Conservation (phyloP, 1,140 invertebrate species). For the Papilio polytes region DNA sequence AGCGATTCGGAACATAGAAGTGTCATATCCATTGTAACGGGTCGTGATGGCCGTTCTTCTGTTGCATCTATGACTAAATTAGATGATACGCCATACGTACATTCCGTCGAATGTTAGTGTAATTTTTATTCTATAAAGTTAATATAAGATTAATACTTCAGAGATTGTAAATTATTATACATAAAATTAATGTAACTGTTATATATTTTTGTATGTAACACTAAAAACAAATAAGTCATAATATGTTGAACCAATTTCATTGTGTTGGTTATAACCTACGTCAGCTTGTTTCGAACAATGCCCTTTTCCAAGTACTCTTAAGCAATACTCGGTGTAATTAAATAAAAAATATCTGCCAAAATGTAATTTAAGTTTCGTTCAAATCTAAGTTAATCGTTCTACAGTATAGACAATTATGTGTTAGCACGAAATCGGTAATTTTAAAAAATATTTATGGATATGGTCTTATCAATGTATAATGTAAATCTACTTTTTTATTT, state of each 20-base stretch:
- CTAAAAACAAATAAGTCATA: not conserved
- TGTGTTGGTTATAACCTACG: not conserved
- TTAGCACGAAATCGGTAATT: not conserved
- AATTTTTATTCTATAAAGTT: not conserved
- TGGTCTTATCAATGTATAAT: not conserved
- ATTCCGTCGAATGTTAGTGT: slow-evolving; percentile 70
- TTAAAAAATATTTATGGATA: not conserved
- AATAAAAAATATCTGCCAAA: slow-evolving; percentile 11
- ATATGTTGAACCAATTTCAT: not conserved
- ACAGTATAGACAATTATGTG: not conserved
- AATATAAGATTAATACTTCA: not conserved
- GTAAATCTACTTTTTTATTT: not conserved
- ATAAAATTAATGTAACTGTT: not conserved
- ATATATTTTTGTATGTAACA: not conserved
- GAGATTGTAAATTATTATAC: not conserved
- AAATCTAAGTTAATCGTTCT: not conserved
- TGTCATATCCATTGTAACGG: slow-evolving; percentile 77
- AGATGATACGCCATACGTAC: slow-evolving; percentile 69
- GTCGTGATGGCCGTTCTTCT: slow-evolving; percentile 67
- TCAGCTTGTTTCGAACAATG: not conserved
- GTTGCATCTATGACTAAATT: slow-evolving; percentile 64
- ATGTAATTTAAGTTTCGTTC: slow-evolving; percentile 3
- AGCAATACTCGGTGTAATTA: not conserved
- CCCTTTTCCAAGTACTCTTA: not conserved
- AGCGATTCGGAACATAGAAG: slow-evolving; percentile 80